phyloP scores from a whole-genome alignment of 2,113 vertebrate genomes.

The Mionectes macconnelli region DNA sequence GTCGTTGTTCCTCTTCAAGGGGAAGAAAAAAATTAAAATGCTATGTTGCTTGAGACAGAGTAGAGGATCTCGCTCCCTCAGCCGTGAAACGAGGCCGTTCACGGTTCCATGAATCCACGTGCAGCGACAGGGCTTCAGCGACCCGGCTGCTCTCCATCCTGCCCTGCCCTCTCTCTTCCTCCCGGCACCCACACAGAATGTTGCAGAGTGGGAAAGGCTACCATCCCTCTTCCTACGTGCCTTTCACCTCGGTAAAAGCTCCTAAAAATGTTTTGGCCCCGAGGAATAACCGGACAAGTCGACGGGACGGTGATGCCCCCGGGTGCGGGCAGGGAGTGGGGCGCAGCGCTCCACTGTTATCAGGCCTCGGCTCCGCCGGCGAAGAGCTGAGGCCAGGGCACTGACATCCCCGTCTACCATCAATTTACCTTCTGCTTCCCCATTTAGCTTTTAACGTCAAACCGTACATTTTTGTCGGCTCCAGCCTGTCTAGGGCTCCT shows the following conservation, averaged over 20 bases:
- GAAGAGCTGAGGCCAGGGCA: slow-evolving; percentile 67
- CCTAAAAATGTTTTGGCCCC: neutral
- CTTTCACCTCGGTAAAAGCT: neutral
- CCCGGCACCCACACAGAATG: neutral
- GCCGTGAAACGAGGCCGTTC: neutral
- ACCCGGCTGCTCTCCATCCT: neutral
- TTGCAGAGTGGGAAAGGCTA: neutral
- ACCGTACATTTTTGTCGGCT: slow-evolving; percentile 87
- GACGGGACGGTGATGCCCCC: neutral
- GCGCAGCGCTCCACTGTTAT: slow-evolving; percentile 56
- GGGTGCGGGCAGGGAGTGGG: neutral
- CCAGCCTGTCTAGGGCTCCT: slow-evolving; percentile 84
- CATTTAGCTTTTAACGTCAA: slow-evolving; percentile 88
- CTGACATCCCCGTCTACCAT: slow-evolving; percentile 80
- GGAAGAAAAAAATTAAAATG: neutral
- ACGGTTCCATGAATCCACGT: fast-evolving
- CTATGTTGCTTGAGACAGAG: neutral
- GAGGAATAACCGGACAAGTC: neutral
- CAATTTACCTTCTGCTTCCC: slow-evolving; percentile 82
- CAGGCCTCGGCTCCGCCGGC: slow-evolving; percentile 15
- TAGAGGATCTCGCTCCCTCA: neutral
- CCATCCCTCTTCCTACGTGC: neutral
- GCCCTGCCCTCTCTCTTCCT: neutral
- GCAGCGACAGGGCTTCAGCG: neutral
- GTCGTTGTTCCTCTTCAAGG: neutral